Evolutionary conservation across 1,140 invertebrate species (phyloP), one percentile per base, ranked within the genome.

Genomic region (Trichogramma pretiosum): DNA sequence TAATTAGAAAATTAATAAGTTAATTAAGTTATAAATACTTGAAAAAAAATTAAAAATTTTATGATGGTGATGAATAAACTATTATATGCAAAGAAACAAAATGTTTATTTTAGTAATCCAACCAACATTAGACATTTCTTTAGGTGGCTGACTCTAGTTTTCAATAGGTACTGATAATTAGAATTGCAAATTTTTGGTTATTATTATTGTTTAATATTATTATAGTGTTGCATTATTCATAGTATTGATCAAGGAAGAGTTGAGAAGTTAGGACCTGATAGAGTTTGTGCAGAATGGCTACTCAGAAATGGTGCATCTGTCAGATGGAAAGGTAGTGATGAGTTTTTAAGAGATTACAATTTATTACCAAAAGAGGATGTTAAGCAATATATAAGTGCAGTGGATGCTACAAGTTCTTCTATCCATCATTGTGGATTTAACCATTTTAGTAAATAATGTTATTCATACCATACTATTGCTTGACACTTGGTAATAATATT

Each of bases 241-340:
- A 62, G 56, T 14, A 46, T 57, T 3, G 44, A 56, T 38, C 11
- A 48, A 14, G 69, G 77, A 5, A 68, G 88, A 54, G 76, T 89
- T 23, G 78, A 83, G 64, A 65, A 76, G 56, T 74, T 90, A 48
- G 91, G 91, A 1, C 78, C 89, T 3, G 89, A 94, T 64, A 62
- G 82, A 59, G 84, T 85, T n/a, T 92, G 89, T 73, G 87, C 90
- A 3, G 90, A 94, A 72, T 94, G 91, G 92, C 72, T 93, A 10
- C 63, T 91, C 34, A 69, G 80, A 59, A 89, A 89, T 72, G 89
- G 89, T 10, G 89, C 84, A 16, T 68, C 73, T 48, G 75, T 92
- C 1, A 80, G 77, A 57, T 90, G 82, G 81, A 73, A 73, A 55
- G 72, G 72, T 40, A 60, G 62, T 11, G 55, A 68, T 26, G 61